A percentile compares a stretch with the other conserved stretches of the same genome.
These are phyloP conservation scores for Macaca nemestrina DNA, from an alignment of 2,113 vertebrate species.

Conservation along the genomic window DNA sequence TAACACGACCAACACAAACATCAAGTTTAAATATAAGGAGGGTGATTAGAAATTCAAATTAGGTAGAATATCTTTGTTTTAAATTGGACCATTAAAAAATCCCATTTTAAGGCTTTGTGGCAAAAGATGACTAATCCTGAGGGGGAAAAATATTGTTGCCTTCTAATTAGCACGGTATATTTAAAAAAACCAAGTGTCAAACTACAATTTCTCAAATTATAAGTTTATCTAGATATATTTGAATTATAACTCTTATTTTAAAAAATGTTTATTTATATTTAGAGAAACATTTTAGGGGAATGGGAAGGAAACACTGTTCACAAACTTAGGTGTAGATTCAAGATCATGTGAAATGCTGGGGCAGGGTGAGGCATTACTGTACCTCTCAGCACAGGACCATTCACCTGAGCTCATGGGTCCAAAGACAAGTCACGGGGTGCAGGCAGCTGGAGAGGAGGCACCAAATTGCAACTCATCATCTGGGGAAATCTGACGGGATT, in stretches of 20 bases:
- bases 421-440: background rate
- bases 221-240: background rate
- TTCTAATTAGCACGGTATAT: background rate
- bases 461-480: accelerated
- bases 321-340: background rate
- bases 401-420: accelerated
- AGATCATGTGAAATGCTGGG: background rate
- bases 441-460: background rate
- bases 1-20: background rate
- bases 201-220: background rate
- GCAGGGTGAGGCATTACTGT: background rate
- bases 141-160: background rate
- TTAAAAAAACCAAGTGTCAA: slow-evolving; percentile 28
- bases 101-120: slow-evolving; percentile 20
- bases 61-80: slow-evolving; percentile 3
- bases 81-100: background rate
- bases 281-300: background rate
- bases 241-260: background rate
- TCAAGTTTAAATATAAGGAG: background rate
- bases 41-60: slow-evolving; percentile 36
- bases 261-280: background rate
- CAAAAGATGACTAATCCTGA: background rate
- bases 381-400: background rate
- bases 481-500: background rate
- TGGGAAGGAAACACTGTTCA: background rate